Evolutionary conservation across 2,113 vertebrate genomes (phyloP).

Genomic region (Dryoscopus gambensis): DNA sequence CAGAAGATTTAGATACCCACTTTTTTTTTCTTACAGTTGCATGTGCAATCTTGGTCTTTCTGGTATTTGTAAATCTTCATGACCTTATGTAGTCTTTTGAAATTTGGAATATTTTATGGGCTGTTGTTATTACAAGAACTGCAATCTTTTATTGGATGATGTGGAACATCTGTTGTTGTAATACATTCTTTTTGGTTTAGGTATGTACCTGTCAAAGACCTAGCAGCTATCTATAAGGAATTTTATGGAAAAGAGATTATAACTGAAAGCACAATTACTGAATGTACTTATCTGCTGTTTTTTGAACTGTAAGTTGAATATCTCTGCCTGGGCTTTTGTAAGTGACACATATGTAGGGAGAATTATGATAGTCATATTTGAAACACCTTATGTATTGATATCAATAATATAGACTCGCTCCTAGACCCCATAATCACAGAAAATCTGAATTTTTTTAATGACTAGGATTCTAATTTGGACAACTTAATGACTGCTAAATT

Average conservation of each 20-base stretch:
- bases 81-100: background rate
- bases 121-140: background rate
- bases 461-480: background rate
- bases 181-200: conserved; percentile 1
- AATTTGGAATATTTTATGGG: background rate
- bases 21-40: background rate
- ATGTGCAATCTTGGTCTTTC: background rate
- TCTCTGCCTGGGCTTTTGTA: background rate
- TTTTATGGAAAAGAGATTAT: conserved; percentile 68
- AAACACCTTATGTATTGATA: background rate
- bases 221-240: conserved; percentile 72
- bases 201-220: conserved; percentile 77
- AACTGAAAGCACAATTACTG: conserved; percentile 64
- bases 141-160: background rate
- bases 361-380: background rate
- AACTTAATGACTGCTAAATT: background rate
- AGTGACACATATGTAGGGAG: background rate
- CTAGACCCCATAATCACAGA: background rate
- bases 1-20: background rate
- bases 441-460: background rate
- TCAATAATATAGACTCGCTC: background rate
- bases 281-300: conserved; percentile 73
- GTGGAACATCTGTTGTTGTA: background rate
- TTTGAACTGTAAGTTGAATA: conserved; percentile 71
- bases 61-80: background rate